Evolutionary conservation across 2,888 invertebrate genomes (phyloP).

Genomic region (Mesodorylaimus sp.): DNA sequence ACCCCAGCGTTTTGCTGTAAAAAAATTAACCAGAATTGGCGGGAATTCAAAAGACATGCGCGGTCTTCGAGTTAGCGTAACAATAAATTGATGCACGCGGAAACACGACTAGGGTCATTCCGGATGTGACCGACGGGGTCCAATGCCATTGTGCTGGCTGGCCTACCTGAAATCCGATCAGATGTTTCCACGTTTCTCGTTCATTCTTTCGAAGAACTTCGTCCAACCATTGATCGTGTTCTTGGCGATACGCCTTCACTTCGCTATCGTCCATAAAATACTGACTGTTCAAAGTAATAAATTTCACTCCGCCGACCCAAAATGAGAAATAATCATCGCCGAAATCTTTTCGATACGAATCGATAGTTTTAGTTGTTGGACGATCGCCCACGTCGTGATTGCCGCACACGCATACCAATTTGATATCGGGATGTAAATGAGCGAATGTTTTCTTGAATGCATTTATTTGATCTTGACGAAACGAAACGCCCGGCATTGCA

Average conservation of each 20-base stretch:
- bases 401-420: constrained; percentile 38
- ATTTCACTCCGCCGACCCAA: constrained; percentile 36
- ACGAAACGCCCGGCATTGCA: constrained; percentile 31
- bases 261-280: constrained; percentile 26
- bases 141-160: no score
- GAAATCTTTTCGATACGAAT: constrained; percentile 17
- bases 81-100: neutral
- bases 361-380: constrained; percentile 32
- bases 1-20: no score
- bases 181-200: constrained; percentile 3
- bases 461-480: constrained; percentile 27
- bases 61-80: constrained; percentile 4
- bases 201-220: constrained; percentile 19
- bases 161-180: constrained; percentile 12
- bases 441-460: constrained; percentile 27
- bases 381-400: constrained; percentile 40
- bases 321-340: constrained; percentile 40
- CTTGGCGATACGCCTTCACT: constrained; percentile 16
- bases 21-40: neutral
- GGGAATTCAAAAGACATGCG: no score
- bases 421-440: constrained; percentile 33
- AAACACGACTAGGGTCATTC: no score
- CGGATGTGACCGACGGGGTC: no score
- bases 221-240: constrained; percentile 36
- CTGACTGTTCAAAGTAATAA: constrained; percentile 38